Conservation (phyloP, 1,140 invertebrate species). For the Aphelinus atriplicis region DNA sequence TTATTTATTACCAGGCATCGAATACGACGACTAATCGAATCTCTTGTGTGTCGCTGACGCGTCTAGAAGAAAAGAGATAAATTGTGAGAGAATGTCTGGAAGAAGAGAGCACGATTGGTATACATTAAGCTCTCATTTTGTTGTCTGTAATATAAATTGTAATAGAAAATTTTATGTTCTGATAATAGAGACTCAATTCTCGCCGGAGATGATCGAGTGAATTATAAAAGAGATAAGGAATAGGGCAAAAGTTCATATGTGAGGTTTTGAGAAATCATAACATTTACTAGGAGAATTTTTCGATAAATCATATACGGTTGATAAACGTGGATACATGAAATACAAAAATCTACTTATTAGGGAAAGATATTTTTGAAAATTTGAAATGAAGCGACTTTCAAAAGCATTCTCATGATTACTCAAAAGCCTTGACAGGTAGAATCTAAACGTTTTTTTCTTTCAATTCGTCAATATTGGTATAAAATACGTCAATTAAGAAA, state of each 20-base stretch:
- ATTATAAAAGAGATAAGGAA: constrained; percentile 27
- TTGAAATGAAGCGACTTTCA: constrained; percentile 1
- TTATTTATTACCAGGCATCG: constrained; percentile 64
- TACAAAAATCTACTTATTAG: too few relatives aligned
- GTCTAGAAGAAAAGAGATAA: constrained; percentile 37
- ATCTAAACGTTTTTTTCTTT: neutral
- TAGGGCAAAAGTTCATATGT: constrained; percentile 1
- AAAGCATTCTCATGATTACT: constrained; percentile 18
- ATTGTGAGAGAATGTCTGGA: neutral
- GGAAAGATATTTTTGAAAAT: too few relatives aligned
- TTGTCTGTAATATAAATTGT: constrained; percentile 58
- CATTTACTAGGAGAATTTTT: too few relatives aligned
- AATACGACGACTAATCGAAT: constrained; percentile 53
- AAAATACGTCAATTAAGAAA: too few relatives aligned
- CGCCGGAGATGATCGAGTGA: constrained; percentile 38
- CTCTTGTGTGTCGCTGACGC: constrained; percentile 53
- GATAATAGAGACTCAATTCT: constrained; percentile 44
- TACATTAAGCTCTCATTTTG: constrained; percentile 56
- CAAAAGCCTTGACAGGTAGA: constrained; percentile 17
- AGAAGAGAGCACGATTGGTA: constrained; percentile 7
- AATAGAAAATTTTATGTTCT: constrained; percentile 44
- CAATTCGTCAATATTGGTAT: too few relatives aligned
- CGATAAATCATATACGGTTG: too few relatives aligned
- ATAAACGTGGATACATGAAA: too few relatives aligned
- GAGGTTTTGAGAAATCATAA: too few relatives aligned